Evolutionary conservation across 2,797 vertebrate genomes (phyloP).

Genomic region (Vespertilio murinus): DNA sequence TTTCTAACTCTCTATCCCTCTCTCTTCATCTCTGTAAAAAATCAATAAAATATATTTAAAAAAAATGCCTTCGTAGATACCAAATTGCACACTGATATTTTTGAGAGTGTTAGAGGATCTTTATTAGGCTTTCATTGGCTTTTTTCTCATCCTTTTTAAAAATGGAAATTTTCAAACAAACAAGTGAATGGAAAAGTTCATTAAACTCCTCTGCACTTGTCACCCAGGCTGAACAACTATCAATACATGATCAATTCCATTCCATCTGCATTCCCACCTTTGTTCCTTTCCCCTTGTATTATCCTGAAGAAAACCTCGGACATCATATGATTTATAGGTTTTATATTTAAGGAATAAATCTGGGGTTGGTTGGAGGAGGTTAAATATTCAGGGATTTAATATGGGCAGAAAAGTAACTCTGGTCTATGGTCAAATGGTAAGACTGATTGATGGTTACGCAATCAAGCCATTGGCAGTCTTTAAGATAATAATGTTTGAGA

Average conservation of each 20-base stretch:
- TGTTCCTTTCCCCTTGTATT: not conserved
- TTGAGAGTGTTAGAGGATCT: not conserved
- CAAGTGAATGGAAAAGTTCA: not conserved
- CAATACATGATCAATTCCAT: not conserved
- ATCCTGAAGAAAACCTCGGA: slow-evolving; percentile 31
- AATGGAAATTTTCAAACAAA: slow-evolving; percentile 28
- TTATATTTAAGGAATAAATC: slow-evolving; percentile 50
- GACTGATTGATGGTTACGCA: not conserved
- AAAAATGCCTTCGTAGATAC: not conserved
- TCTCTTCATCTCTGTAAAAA: too few relatives aligned
- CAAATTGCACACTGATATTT: not conserved
- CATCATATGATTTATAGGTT: not conserved
- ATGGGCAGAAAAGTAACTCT: not conserved
- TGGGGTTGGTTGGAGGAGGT: not conserved
- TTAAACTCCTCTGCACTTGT: not conserved
- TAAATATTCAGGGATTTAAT: not conserved
- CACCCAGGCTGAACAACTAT: not conserved
- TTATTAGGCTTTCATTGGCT: slow-evolving; percentile 23
- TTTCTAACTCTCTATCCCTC: too few relatives aligned
- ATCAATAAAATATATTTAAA: too few relatives aligned
- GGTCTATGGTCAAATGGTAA: not conserved
- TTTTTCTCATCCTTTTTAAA: not conserved
- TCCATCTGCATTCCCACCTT: slow-evolving; percentile 14
- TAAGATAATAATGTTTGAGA: not conserved
- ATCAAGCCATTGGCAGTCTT: not conserved